Evolutionary conservation across 2,888 invertebrate species (phyloP).

Genomic region (Caenorhabditis panamensis): DNA sequence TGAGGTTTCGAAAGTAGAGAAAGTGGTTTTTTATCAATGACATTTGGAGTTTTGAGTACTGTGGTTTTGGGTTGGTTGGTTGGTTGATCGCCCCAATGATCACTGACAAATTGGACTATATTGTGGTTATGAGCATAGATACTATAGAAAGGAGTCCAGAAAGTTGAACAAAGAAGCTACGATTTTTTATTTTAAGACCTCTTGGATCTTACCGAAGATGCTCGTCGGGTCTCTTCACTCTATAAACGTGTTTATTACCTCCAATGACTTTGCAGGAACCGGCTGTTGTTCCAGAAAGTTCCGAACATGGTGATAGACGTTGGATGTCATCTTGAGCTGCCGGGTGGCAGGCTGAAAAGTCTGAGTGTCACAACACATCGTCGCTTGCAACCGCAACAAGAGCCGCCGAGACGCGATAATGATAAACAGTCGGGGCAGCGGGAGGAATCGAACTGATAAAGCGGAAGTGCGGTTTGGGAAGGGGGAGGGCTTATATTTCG

Average conservation of each 20-base stretch:
- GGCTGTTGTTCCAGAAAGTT: constrained; percentile 57
- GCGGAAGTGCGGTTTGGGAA: constrained; percentile 50
- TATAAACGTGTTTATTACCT: constrained; percentile 26
- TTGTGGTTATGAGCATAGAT: too few relatives aligned
- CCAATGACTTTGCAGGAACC: constrained; percentile 35
- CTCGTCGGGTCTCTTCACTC: too few relatives aligned
- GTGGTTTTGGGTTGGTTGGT: too few relatives aligned
- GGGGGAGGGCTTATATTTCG: constrained; percentile 22
- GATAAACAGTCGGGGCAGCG: constrained; percentile 35
- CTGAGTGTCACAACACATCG: constrained; percentile 30
- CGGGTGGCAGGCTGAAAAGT: constrained; percentile 13
- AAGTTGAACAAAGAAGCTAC: too few relatives aligned
- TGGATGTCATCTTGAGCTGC: constrained; percentile 12
- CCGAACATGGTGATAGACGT: constrained; percentile 56
- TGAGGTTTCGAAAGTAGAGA: too few relatives aligned
- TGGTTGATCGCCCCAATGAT: too few relatives aligned
- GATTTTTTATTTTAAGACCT: too few relatives aligned
- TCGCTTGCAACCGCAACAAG: constrained; percentile 39
- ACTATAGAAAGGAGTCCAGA: too few relatives aligned
- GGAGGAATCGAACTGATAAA: constrained; percentile 35
- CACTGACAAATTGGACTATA: too few relatives aligned
- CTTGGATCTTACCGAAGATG: too few relatives aligned
- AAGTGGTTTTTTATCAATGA: too few relatives aligned
- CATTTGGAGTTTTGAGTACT: too few relatives aligned
- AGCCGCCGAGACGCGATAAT: background rate